Evolutionary conservation across 2,888 invertebrate species (phyloP), one percentile per base, ranked within the genome.

Genomic region (Xanthorhoe designata): DNA sequence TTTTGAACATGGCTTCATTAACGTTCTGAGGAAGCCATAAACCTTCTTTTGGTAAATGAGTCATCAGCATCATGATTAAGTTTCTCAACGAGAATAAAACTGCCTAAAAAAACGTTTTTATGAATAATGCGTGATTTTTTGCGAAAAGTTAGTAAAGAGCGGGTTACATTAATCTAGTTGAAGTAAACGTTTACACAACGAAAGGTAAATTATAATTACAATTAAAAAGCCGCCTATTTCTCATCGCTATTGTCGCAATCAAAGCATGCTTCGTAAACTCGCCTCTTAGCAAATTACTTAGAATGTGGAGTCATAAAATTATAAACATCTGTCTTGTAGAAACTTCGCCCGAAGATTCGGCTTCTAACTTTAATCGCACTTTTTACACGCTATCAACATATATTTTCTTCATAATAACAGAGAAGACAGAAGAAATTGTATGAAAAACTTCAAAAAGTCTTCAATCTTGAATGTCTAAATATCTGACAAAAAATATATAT

Each of bases 231-330:
- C 54, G 52, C 68, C 68, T 54, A 69, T 68, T 72, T 75, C 69
- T 65, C 67, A 69, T 65, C 62, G 64, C 68, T 51, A 70, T 70
- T 72, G 72, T 72, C 59, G 64, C 64, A 64, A 74, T 68, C 65
- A 72, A 71, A 71, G 67, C 65, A 60, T 70, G 54, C 56, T 56
- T 57, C 61, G 73, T 72, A 72, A 72, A 72, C 66, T 67, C 61
- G 49, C 60, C 61, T 72, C 55, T 58, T 52, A 63, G 66, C 75
- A 70, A 74, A 76, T 75, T 73, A 69, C 72, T 42, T 61, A 73
- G 73, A 74, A 74, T 73, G 73, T 58, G 49, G 67, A 60, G 32
- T 51, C 52, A 61, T 73, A 62, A 71, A 74, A 69, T 70, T 60
- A 72, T 54, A 19, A 50, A 17, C 18, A 51, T 54, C 19, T 15